Base-by-base conservation (phyloP, 2,888 invertebrate genomes). In the Allacma fusca region DNA sequence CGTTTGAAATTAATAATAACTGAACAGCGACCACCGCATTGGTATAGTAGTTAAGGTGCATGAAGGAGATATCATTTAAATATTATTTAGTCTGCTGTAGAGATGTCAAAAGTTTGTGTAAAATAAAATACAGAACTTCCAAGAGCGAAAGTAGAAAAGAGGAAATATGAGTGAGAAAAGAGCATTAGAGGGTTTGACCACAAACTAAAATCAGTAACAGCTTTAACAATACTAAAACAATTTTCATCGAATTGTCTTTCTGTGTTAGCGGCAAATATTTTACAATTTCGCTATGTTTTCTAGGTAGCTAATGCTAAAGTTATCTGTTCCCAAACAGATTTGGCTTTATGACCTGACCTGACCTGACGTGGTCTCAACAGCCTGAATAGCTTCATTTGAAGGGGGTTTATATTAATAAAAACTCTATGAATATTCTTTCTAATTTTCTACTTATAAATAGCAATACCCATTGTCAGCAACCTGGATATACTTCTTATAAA, bases 381-480 rank as follows among this genome's bases (percentile, higher is more conserved):
- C 34, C 34, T 9, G 34, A 7, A 34, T 34, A 7, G 5, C 62
- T 19, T 62, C 62, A 65, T 65, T 26, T 7, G 28, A 23, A 23
- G 26, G 23, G 62, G 7, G 1, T 12, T 4, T 2, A 23, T 7
- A 62, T 24, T 23, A 62, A 65, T 24, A 65, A 26, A 62, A 65
- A 65, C 5, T 13, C 28, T 19, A 65, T 23, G 50, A 16, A 50
- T 50, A 50, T n/a, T 50, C 16, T 16, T 19, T 50, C 65, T 28
- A 26, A 65, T 26, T 65, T 28, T 28, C 28, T 28, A 19, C 26
- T 65, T 26, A 62, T 62, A 62, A 23, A 62, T 29, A 65, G 50
- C 50, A 50, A 50, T 50, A 65, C n/a, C 28, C 26, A 62, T 28
- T 26, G 28, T 65, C 65, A 28, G 65, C 65, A n/a, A 65, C 19